These are phyloP conservation scores for Alcedo quadribrachys DNA, from an alignment of 2,797 vertebrate genomes.

Conservation along the genomic window DNA sequence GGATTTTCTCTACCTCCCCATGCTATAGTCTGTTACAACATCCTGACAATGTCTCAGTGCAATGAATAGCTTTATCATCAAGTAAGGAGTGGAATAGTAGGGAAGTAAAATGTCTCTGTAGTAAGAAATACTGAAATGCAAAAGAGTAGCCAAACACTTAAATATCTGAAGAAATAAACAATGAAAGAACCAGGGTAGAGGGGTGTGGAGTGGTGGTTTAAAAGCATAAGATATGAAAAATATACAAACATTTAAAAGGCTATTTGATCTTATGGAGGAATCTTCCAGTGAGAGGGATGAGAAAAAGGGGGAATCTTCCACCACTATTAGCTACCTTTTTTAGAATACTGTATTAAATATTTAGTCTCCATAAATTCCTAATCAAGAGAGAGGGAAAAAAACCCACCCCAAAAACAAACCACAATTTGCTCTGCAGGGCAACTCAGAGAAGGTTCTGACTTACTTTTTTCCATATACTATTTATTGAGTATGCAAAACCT, in stretches of 20 bases:
- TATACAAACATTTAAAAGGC: neutral
- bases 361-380: neutral
- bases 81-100: neutral
- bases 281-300: neutral
- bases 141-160: neutral
- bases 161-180: neutral
- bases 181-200: neutral
- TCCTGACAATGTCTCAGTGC: neutral
- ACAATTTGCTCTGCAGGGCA: neutral
- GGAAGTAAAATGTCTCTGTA: neutral
- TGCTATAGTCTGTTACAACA: neutral
- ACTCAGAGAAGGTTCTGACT: neutral
- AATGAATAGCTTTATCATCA: neutral
- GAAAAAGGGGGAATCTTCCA: neutral
- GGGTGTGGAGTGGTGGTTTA: neutral
- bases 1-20: neutral
- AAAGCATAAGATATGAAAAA: neutral
- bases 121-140: neutral
- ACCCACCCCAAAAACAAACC: fast-evolving
- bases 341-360: neutral
- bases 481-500: neutral
- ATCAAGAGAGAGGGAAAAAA: neutral
- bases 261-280: neutral
- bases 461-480: neutral
- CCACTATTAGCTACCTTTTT: neutral